Conservation (phyloP, 23 tunicate species). For the Halocynthia aurantium region DNA sequence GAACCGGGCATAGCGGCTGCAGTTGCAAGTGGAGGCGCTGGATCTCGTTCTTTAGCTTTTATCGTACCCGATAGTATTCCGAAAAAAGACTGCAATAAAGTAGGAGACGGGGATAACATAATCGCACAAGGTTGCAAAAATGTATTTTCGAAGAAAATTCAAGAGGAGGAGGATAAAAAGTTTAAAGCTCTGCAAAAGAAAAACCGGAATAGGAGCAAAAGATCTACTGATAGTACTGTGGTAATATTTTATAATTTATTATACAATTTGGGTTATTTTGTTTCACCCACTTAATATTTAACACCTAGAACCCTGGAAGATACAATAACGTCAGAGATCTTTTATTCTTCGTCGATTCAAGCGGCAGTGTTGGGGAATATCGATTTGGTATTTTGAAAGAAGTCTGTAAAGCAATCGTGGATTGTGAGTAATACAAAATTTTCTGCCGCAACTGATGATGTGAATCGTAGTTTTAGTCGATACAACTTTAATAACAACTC, state of each 20-base stretch:
- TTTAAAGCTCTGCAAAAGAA: no score
- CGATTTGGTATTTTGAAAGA: constrained; percentile 1
- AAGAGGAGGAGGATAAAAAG: background rate
- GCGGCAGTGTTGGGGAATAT: constrained; percentile 11
- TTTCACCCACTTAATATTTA: background rate
- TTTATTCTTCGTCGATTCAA: constrained; percentile 16
- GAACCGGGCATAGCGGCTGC: background rate
- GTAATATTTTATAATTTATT: background rate
- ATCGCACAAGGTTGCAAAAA: no score
- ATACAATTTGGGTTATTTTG: no score
- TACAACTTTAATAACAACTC: no score
- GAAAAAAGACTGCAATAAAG: no score
- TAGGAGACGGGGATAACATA: no score
- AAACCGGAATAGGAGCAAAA: background rate
- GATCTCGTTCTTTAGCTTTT: no score
- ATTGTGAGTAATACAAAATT: background rate
- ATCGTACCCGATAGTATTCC: no score
- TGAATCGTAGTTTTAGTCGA: no score
- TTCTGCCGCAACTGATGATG: background rate
- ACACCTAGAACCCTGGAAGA: background rate
- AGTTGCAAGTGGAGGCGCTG: background rate
- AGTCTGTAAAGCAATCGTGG: constrained; percentile 23
- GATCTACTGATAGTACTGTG: background rate
- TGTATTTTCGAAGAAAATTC: background rate
- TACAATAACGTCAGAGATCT: constrained; percentile 3